Conservation (phyloP, 2,113 vertebrate species). For the Archocentrus centrarchus region DNA sequence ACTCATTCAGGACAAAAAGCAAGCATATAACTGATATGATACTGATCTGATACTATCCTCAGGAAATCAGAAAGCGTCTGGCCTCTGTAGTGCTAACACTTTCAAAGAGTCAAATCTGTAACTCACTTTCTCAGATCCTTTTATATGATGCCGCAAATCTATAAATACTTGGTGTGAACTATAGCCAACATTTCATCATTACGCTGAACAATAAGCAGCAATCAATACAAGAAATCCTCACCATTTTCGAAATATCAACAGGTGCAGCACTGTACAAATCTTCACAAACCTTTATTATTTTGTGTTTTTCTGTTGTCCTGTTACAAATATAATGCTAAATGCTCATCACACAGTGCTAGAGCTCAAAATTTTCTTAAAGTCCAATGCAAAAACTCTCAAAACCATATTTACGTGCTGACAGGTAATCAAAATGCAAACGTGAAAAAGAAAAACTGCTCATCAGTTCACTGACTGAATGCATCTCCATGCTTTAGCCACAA, state of each 20-base stretch:
- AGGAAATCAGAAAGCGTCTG: too few relatives aligned
- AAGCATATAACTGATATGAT: background rate
- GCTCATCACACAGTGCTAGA: background rate
- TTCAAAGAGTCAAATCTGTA: background rate
- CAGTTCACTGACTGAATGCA: background rate
- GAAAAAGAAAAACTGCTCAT: background rate
- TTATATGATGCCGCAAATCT: background rate
- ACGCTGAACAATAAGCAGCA: background rate
- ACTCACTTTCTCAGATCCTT: background rate
- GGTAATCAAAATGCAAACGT: background rate
- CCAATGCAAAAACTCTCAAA: background rate
- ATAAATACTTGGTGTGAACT: background rate
- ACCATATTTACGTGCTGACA: background rate
- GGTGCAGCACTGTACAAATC: background rate
- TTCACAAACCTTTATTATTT: too few relatives aligned
- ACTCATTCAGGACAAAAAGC: background rate
- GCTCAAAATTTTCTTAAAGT: background rate
- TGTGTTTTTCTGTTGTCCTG: background rate
- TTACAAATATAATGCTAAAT: background rate
- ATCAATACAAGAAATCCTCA: constrained; percentile 1
- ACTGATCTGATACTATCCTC: too few relatives aligned
- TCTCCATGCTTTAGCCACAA: background rate
- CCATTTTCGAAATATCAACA: background rate
- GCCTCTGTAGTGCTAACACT: background rate
- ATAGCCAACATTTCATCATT: constrained; percentile 2